Percentiles rank a stretch among this genome's conserved stretches.
These are phyloP conservation scores for Cataglyphis rosenhaueri DNA, from an alignment of 2,888 invertebrate genomes.

Conservation along the genomic window DNA sequence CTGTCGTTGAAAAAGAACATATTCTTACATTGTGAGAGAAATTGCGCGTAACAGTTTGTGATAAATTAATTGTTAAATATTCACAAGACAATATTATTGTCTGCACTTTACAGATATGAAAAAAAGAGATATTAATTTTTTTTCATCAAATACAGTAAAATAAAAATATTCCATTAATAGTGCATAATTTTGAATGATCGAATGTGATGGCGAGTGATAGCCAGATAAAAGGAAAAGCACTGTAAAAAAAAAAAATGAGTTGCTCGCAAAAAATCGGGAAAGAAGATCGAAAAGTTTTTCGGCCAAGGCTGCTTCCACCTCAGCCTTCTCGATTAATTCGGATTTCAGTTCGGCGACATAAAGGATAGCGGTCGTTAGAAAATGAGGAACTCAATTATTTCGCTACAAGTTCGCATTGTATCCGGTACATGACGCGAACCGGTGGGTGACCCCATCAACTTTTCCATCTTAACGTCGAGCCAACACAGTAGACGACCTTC, in stretches of 20 bases:
- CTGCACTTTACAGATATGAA: not conserved
- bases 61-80: constrained; percentile 18
- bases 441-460: constrained; percentile 25
- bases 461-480: constrained; percentile 56
- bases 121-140: not conserved
- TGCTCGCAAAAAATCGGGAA: not conserved
- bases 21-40: not conserved
- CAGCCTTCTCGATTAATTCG: constrained; percentile 67
- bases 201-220: not conserved
- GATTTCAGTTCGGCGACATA: constrained; percentile 60
- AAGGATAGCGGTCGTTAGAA: constrained; percentile 66
- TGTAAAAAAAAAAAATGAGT: constrained; percentile 11
- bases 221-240: not conserved
- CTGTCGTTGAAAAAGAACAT: not conserved
- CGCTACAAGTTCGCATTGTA: constrained; percentile 20
- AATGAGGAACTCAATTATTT: constrained; percentile 71
- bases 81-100: not conserved
- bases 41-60: not conserved
- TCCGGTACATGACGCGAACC: constrained; percentile 33
- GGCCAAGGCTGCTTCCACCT: constrained; percentile 35
- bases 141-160: not conserved
- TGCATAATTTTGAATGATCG: not conserved
- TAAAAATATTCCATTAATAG: constrained; percentile 20
- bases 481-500: constrained; percentile 60
- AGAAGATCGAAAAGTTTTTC: not conserved